Base-by-base conservation (phyloP, 1,140 invertebrate genomes). In the Sarcophaga bullata region DNA sequence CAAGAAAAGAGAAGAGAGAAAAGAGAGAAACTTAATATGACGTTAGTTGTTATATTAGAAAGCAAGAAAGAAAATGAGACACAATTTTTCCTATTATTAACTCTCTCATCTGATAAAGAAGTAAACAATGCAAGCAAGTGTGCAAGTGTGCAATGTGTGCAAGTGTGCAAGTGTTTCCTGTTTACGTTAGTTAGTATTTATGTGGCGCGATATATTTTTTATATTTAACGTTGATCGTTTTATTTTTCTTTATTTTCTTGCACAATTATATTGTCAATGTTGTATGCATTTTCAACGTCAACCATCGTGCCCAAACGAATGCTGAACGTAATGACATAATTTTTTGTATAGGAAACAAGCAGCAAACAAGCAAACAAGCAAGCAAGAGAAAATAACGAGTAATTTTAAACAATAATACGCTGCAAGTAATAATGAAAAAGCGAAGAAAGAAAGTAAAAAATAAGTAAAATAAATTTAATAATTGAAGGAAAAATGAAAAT, bases 221-320 rank as follows among this genome's bases (percentile, higher is more conserved):
- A 83, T 89, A 89, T 86, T 85, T 89, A 83, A 86, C 89, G 86
- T 85, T 89, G 86, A 88, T 89, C 85, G 86, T 87, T 89, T 88
- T 89, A 87, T 89, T 89, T 89, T 88, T 88, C 87, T 86, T 89
- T 87, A 89, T 89, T 87, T 89, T 89, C 85, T 87, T 89, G 88
- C 88, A 82, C 88, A 89, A 87, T 87, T 89, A 88, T 89, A 89
- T 85, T 37, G 25, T 37, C 25, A 37, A 37, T 37, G 25, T 37
- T 37, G n/a, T 37, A 37, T 37, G 25, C 88, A 88, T 72, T 89
- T 89, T 84, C 88, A 89, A 82, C 85, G 88, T 72, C 88, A 89
- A 80, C 88, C 88, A 54, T 81, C 88, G 25, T 85, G 49, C 86
- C 86, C 25, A 85, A 87, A 80, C 81, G 9, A 78, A 78, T 78